These are phyloP conservation scores for Trematocara nigrifrons DNA, from an alignment of 2,113 vertebrate genomes.

Conservation along the genomic window DNA sequence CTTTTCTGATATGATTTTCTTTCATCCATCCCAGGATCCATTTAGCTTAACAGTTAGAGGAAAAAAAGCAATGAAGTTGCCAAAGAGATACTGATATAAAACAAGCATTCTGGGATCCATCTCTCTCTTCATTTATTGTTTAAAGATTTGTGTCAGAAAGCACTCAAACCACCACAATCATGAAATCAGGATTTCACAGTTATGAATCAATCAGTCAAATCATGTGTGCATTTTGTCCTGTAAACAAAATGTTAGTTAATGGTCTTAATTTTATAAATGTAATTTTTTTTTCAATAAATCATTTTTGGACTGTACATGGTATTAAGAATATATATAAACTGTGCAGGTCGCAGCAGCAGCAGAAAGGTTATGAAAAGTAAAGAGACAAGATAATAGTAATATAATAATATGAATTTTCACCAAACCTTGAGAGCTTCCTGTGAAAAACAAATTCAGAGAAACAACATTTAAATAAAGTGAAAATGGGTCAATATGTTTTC, in stretches of 20 bases:
- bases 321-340: not conserved
- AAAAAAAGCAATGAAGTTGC: not conserved
- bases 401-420: constrained; percentile 34
- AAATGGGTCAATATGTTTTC: not conserved
- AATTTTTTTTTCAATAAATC: not conserved
- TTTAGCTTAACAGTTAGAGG: not conserved
- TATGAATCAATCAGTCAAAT: not conserved
- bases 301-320: not conserved
- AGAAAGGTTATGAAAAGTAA: not conserved
- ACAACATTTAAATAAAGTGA: not conserved
- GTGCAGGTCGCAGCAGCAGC: not conserved
- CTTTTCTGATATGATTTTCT: not conserved
- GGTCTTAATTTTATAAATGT: not conserved
- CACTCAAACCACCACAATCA: not conserved
- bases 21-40: constrained; percentile 8
- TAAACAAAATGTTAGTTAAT: not conserved
- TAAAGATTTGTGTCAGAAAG: not conserved
- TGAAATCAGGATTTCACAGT: not conserved
- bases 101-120: not conserved
- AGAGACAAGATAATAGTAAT: not conserved
- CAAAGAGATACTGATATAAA: not conserved
- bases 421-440: constrained; percentile 99
- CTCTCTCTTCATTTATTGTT: not conserved
- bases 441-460: constrained; percentile 24
- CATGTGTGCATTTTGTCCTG: not conserved